A percentile compares a stretch with the other conserved stretches of the same genome.
Conservation (phyloP, 2,888 invertebrate genomes). For the Lasioglossum calceatum region DNA sequence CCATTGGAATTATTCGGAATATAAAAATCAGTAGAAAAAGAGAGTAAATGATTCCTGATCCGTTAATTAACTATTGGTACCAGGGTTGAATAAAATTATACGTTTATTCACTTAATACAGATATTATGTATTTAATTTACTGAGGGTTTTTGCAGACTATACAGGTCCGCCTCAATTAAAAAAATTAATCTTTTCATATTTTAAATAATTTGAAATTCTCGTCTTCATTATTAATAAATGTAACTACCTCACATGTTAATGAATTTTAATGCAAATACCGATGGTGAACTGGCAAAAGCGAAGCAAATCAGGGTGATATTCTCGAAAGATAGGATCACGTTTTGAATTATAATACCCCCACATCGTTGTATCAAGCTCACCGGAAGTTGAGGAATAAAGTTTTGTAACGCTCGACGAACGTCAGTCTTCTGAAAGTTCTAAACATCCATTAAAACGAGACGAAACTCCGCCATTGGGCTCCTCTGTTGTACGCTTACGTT, state of each 20-base stretch:
- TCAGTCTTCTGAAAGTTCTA: constrained; percentile 18
- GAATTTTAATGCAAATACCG: background rate
- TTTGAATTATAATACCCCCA: background rate
- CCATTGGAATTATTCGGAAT: background rate
- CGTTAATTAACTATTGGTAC: background rate
- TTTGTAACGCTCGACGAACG: constrained; percentile 1
- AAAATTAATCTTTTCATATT: too few relatives aligned
- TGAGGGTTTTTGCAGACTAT: too few relatives aligned
- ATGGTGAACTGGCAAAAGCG: background rate
- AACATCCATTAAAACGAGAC: constrained; percentile 43
- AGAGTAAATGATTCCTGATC: background rate
- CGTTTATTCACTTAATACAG: background rate
- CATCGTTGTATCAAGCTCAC: background rate
- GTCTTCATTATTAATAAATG: background rate
- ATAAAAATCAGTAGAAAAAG: background rate
- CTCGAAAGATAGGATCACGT: background rate
- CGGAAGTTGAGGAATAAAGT: constrained; percentile 7
- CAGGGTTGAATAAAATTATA: background rate
- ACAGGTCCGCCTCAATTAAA: too few relatives aligned
- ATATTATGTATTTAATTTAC: background rate
- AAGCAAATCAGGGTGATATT: background rate
- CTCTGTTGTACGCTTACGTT: constrained; percentile 47
- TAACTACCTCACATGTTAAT: background rate
- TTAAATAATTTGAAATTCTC: background rate
- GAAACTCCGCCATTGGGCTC: constrained; percentile 51